Evolutionary conservation across 2,113 vertebrate species (phyloP).

Genomic region (Equus przewalskii): DNA sequence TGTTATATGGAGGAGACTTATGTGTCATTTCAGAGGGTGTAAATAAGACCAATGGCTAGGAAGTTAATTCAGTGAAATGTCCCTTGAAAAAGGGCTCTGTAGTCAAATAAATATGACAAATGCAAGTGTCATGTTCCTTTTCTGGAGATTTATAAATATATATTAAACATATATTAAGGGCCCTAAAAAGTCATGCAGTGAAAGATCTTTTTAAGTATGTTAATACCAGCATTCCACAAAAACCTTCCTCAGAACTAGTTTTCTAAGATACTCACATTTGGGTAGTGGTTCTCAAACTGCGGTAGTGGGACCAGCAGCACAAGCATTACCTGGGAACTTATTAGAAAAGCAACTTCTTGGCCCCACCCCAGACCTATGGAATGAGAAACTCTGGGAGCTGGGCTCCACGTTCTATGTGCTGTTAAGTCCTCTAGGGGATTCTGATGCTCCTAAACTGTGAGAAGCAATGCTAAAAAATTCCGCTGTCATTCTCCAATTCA

Average conservation of each 20-base stretch:
- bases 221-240: slow-evolving; percentile 20
- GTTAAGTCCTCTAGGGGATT: background rate
- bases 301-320: background rate
- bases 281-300: background rate
- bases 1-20: background rate
- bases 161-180: slow-evolving; percentile 18
- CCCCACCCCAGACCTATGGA: background rate
- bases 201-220: slow-evolving; percentile 16
- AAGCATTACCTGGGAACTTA: background rate
- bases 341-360: slow-evolving; percentile 32
- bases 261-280: slow-evolving; percentile 27
- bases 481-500: background rate
- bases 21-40: background rate
- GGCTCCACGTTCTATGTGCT: background rate
- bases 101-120: slow-evolving; percentile 29
- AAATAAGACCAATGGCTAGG: background rate
- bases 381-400: background rate
- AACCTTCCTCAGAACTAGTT: background rate
- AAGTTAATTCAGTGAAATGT: slow-evolving; percentile 33
- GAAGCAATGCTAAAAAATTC: slow-evolving; percentile 24
- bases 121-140: background rate
- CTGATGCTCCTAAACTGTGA: background rate
- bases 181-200: background rate
- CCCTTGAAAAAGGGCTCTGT: background rate
- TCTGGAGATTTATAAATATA: background rate